These are phyloP conservation scores for Periophthalmus magnuspinnatus DNA, from an alignment of 2,797 vertebrate species.

Conservation along the genomic window DNA sequence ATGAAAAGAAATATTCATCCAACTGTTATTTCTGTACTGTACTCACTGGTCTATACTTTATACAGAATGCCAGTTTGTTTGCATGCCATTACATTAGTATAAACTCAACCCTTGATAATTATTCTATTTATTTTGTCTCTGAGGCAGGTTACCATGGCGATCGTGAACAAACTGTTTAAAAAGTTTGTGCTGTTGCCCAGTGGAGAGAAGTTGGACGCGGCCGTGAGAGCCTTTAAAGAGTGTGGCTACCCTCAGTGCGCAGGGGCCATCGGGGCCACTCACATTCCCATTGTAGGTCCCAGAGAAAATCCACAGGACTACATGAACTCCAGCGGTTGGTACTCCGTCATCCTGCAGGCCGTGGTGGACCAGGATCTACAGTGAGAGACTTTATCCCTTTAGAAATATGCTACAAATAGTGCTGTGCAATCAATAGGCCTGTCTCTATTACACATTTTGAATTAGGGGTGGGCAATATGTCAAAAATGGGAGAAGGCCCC, in stretches of 20 bases:
- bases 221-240: conserved; percentile 33
- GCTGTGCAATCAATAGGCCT: too few relatives aligned
- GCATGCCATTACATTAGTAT: too few relatives aligned
- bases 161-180: conserved; percentile 33
- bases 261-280: conserved; percentile 43
- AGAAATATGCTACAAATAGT: background rate
- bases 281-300: conserved; percentile 43
- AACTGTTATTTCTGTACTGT: too few relatives aligned
- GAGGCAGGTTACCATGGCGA: conserved; percentile 37
- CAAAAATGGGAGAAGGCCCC: too few relatives aligned
- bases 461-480: too few relatives aligned
- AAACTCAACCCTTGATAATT: too few relatives aligned
- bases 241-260: conserved; percentile 56
- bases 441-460: too few relatives aligned
- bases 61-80: too few relatives aligned
- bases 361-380: conserved; percentile 48
- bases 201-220: conserved; percentile 35
- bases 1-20: too few relatives aligned
- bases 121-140: too few relatives aligned
- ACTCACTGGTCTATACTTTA: too few relatives aligned
- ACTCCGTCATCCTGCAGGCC: conserved; percentile 55
- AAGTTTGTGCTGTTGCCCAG: conserved; percentile 37
- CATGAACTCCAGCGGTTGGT: conserved; percentile 43
- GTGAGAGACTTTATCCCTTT: conserved; percentile 17
- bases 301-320: conserved; percentile 46